Conservation (phyloP, 1,140 invertebrate species). For the Philaenus spumarius region DNA sequence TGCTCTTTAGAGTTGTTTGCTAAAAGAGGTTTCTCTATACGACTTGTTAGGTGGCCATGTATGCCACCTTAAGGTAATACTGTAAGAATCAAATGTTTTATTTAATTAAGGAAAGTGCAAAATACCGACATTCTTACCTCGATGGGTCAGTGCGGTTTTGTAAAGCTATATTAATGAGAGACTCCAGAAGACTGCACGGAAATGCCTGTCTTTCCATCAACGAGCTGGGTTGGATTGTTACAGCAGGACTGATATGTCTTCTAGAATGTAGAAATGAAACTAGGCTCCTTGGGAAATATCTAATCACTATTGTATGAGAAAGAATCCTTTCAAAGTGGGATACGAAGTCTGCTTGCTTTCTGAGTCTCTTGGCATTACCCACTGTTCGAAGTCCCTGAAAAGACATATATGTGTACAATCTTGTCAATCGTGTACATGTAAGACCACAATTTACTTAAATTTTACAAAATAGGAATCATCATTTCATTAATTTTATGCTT, state of each 20-base stretch:
- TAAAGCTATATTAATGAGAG: background rate
- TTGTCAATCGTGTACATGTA: no score
- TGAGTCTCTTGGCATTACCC: slow-evolving; percentile 37
- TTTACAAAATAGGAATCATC: no score
- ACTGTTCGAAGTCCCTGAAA: slow-evolving; percentile 33
- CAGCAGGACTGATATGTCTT: background rate
- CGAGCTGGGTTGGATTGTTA: background rate
- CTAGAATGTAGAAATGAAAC: background rate
- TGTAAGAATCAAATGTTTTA: no score
- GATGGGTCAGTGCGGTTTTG: background rate
- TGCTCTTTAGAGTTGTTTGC: no score
- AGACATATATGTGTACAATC: no score
- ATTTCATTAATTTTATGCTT: no score
- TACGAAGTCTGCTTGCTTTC: slow-evolving; percentile 41
- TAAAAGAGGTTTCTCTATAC: no score
- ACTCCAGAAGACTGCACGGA: background rate
- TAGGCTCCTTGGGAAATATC: background rate
- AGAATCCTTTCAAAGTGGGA: slow-evolving; percentile 37
- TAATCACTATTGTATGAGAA: slow-evolving; percentile 1
- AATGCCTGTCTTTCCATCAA: background rate
- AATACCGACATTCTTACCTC: no score
- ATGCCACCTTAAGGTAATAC: no score
- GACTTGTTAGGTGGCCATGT: no score
- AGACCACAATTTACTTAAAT: no score
- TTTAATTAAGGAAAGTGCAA: no score